These are phyloP conservation scores for Anser brachyrhynchus DNA, from an alignment of 2,113 vertebrate genomes.

Conservation along the genomic window DNA sequence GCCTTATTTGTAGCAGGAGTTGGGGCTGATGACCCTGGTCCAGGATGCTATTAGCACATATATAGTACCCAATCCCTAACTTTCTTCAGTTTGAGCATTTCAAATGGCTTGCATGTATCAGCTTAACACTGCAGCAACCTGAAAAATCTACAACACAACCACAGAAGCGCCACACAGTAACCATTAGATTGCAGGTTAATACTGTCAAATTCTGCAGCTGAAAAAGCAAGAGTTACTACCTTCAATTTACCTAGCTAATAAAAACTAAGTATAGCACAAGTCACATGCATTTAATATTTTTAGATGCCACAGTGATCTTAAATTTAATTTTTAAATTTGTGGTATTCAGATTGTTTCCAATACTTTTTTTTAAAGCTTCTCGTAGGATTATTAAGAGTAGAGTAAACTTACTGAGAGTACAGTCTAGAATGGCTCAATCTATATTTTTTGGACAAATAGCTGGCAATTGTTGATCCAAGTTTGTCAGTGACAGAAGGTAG, in stretches of 20 bases:
- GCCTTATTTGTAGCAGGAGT: not conserved
- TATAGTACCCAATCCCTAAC: not conserved
- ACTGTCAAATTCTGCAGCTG: not conserved
- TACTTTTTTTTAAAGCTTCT: not conserved
- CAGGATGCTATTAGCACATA: not conserved
- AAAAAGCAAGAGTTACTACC: not conserved
- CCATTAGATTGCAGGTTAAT: not conserved
- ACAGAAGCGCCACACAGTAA: not conserved
- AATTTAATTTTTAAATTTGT: not conserved
- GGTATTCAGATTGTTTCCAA: not conserved
- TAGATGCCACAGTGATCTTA: not conserved
- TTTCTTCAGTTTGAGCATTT: not conserved
- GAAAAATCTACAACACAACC: not conserved
- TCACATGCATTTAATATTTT: not conserved
- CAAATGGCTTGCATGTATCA: not conserved
- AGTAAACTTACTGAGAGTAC: not conserved
- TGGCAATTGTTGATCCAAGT: not conserved
- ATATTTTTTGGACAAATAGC: not conserved
- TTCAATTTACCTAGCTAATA: not conserved
- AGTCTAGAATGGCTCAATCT: not conserved
- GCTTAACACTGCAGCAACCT: not conserved
- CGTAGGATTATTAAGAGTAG: not conserved
- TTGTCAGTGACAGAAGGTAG: slow-evolving; percentile 35
- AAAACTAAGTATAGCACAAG: not conserved
- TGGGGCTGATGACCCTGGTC: not conserved